phyloP scores from a whole-genome alignment of 2,113 vertebrate genomes.

The Lichenostomus cassidix region DNA sequence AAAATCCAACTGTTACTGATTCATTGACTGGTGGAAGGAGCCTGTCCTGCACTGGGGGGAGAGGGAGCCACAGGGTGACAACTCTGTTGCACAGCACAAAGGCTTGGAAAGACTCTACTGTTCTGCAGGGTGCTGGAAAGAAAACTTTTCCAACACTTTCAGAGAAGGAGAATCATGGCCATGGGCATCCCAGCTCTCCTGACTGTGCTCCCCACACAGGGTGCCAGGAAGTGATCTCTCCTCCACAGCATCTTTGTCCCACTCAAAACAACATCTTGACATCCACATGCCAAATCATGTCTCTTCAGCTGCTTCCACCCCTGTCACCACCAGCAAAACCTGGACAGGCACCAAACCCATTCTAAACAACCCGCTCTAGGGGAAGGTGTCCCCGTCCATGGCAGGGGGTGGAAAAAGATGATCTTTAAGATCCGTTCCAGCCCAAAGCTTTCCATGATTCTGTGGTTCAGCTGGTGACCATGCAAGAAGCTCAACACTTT shows the following conservation, averaged over 20 bases:
- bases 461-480: neutral
- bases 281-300: neutral
- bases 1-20: neutral
- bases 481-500: neutral
- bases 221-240: neutral
- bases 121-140: neutral
- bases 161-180: neutral
- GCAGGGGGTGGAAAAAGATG: neutral
- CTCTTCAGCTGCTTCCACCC: neutral
- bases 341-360: accelerated
- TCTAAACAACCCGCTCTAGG: accelerated
- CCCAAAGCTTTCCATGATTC: neutral
- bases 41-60: neutral
- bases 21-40: neutral
- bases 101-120: neutral
- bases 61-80: neutral
- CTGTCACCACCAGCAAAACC: neutral
- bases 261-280: neutral
- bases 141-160: neutral
- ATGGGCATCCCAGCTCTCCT: neutral
- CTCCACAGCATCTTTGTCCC: accelerated
- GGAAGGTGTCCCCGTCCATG: neutral
- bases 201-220: accelerated
- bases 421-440: neutral
- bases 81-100: neutral